These are phyloP conservation scores for Pseudoatta argentina DNA, from an alignment of 1,140 invertebrate species.

Conservation along the genomic window DNA sequence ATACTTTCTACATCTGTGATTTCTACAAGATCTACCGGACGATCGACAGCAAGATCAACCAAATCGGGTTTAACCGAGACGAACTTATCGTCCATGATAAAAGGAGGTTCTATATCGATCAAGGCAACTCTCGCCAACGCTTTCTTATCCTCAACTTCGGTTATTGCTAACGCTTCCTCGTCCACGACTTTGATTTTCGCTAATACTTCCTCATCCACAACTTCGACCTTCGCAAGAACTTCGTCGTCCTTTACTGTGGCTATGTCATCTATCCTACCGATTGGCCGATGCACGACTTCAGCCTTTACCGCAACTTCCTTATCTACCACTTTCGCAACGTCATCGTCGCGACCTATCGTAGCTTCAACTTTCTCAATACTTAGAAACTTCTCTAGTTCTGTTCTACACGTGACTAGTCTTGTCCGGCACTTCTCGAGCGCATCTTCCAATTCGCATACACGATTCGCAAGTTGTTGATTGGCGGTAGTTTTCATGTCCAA, in stretches of 20 bases:
- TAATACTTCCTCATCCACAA: background rate
- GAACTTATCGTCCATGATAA: conserved; percentile 38
- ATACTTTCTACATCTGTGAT: background rate
- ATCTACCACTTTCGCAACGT: conserved; percentile 65
- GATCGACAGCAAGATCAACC: conserved; percentile 53
- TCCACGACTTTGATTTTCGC: background rate
- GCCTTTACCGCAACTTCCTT: background rate
- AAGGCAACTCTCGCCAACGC: background rate
- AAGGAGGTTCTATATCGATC: background rate
- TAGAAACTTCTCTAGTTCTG: conserved; percentile 68
- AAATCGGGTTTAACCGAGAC: conserved; percentile 42
- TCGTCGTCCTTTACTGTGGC: conserved; percentile 54
- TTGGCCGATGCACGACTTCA: background rate
- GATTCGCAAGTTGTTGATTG: conserved; percentile 76
- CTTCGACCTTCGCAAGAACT: background rate
- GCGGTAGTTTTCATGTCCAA: conserved; percentile 74
- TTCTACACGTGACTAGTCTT: conserved; percentile 41
- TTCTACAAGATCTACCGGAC: conserved; percentile 4
- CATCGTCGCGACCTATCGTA: conserved; percentile 68
- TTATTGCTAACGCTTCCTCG: background rate
- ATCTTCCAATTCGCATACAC: conserved; percentile 75
- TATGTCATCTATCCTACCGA: conserved; percentile 43
- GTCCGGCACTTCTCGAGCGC: conserved; percentile 66
- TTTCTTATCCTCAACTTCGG: background rate
- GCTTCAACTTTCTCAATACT: conserved; percentile 62